Conservation (phyloP, 2,113 vertebrate genomes). For the Burhinus oedicnemus region DNA sequence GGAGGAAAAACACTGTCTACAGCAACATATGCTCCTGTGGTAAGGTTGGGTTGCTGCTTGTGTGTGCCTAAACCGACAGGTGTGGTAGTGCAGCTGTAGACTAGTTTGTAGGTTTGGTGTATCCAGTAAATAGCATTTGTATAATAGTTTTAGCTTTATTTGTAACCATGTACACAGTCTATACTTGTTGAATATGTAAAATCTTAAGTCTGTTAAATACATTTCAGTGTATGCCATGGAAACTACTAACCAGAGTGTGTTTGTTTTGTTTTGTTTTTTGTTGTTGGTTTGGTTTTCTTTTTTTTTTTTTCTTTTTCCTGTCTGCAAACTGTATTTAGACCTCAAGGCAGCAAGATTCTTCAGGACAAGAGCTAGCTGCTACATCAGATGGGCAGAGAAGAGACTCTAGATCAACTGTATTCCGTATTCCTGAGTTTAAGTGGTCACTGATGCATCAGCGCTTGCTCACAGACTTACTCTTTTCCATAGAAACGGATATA, state of each 20-base stretch:
- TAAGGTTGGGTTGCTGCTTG: slow-evolving; percentile 62
- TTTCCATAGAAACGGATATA: slow-evolving; percentile 96
- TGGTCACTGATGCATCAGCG: slow-evolving; percentile 98
- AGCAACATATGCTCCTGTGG: slow-evolving; percentile 36
- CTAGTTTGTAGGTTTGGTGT: slow-evolving; percentile 27
- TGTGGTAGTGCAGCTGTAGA: slow-evolving; percentile 15
- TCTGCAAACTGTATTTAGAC: slow-evolving; percentile 59
- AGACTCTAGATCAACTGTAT: slow-evolving; percentile 86
- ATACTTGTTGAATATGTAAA: not conserved
- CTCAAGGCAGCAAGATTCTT: slow-evolving; percentile 71
- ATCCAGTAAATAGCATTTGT: not conserved
- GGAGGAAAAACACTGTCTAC: slow-evolving; percentile 58
- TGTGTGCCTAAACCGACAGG: not conserved
- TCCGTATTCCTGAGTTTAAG: slow-evolving; percentile 94
- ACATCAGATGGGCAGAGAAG: slow-evolving; percentile 73
- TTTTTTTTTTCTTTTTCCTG: not conserved
- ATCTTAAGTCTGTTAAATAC: not conserved
- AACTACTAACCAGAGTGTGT: not conserved
- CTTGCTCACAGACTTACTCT: slow-evolving; percentile 94
- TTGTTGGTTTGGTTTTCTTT: not conserved
- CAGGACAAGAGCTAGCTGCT: slow-evolving; percentile 33
- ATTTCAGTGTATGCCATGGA: not conserved
- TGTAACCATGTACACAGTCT: not conserved
- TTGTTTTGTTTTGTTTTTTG: no score
- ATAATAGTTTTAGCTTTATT: not conserved